Conservation (phyloP, 1,140 invertebrate species). For the Drosophila ironensis region DNA sequence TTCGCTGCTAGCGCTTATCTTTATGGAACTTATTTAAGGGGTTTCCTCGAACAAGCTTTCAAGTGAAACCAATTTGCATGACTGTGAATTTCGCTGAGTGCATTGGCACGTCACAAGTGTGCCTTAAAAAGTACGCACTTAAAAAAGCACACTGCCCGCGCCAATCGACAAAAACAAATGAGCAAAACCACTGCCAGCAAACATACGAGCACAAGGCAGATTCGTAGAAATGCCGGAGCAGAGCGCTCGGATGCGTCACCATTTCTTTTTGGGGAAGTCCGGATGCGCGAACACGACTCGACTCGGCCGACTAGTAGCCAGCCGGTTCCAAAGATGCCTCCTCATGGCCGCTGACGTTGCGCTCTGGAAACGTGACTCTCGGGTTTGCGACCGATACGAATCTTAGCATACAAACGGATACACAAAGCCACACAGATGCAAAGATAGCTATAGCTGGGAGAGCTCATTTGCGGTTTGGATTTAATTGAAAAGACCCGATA, state of each 20-base stretch:
- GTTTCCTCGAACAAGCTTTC: too few relatives aligned
- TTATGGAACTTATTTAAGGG: too few relatives aligned
- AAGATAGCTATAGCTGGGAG: too few relatives aligned
- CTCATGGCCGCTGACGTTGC: conserved; percentile 26
- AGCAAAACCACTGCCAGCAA: too few relatives aligned
- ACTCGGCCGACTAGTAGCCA: conserved; percentile 13
- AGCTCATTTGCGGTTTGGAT: background rate
- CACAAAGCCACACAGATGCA: background rate
- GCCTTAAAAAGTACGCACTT: conserved; percentile 8
- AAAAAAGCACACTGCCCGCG: background rate
- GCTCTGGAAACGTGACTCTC: conserved; percentile 58
- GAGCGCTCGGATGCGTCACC: conserved; percentile 48
- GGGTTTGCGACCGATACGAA: conserved; percentile 28
- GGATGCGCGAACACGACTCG: conserved; percentile 9
- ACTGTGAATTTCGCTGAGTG: too few relatives aligned
- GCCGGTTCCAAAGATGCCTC: conserved; percentile 38
- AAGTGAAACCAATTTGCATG: too few relatives aligned
- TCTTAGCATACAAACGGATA: conserved; percentile 9
- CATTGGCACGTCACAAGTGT: conserved; percentile 12
- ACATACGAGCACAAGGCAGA: conserved; percentile 1
- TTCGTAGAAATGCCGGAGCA: conserved; percentile 11
- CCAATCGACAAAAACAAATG: conserved; percentile 20
- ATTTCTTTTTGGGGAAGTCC: conserved; percentile 74
- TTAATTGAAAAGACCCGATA: background rate
- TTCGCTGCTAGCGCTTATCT: background rate